Conservation (phyloP, 2,113 vertebrate species). For the Acrocephalus kingi region DNA sequence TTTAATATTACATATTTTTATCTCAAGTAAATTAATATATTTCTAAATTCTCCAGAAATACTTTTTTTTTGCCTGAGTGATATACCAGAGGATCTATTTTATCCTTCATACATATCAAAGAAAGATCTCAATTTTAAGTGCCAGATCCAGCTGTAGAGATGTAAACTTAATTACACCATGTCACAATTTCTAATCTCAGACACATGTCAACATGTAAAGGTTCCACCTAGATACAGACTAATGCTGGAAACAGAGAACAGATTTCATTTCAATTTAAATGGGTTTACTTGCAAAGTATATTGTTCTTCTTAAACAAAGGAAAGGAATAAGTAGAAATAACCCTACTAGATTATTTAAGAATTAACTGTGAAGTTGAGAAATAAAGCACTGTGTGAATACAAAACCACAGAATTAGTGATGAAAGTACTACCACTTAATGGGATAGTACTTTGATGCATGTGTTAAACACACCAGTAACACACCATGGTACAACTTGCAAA, state of each 20-base stretch:
- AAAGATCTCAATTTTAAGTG: not conserved
- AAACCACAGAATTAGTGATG: not conserved
- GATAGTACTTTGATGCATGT: not conserved
- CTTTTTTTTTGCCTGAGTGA: rapidly evolving
- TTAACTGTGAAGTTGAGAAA: not conserved
- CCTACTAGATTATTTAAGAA: not conserved
- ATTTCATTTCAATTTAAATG: not conserved
- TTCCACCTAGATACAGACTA: not conserved
- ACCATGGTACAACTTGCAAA: not conserved
- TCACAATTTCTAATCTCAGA: slow-evolving; percentile 6
- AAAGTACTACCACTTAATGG: not conserved
- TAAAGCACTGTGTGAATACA: not conserved
- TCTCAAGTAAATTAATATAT: not conserved
- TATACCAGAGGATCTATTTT: not conserved
- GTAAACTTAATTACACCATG: not conserved
- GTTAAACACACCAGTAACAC: not conserved
- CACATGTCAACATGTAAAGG: not conserved
- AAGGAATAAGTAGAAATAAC: not conserved
- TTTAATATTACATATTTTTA: not conserved
- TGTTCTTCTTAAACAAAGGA: not conserved
- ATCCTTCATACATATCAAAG: not conserved
- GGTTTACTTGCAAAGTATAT: not conserved
- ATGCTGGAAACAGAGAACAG: not conserved
- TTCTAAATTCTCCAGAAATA: not conserved
- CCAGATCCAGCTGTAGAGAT: not conserved